phyloP scores from a whole-genome alignment of 2,888 invertebrate genomes.

The Diaperis boleti region DNA sequence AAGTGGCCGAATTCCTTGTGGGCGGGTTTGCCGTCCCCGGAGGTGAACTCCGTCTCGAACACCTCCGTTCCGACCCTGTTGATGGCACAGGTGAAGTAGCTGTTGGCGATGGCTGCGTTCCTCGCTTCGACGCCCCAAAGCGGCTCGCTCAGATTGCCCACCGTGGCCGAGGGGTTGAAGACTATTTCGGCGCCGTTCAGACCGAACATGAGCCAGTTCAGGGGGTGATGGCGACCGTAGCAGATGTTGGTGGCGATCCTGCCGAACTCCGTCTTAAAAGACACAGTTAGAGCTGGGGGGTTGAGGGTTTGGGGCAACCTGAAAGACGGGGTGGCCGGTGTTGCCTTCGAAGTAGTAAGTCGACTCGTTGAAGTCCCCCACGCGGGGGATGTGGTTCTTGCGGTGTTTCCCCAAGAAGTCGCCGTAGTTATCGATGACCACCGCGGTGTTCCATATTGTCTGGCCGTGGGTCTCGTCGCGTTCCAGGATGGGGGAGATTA shows the following conservation, averaged over 20 bases:
- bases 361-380: constrained; percentile 98
- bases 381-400: constrained; percentile 98
- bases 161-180: constrained; percentile 98
- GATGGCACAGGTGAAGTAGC: constrained; percentile 91
- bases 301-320: constrained; percentile 62
- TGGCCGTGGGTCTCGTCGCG: constrained; percentile 85
- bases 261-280: constrained; percentile 86
- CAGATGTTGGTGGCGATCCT: constrained; percentile 96
- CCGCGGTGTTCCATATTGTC: constrained; percentile 94
- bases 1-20: constrained; percentile 90
- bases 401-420: constrained; percentile 91
- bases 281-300: too few relatives aligned
- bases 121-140: constrained; percentile 97
- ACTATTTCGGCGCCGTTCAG: constrained; percentile 98
- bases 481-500: constrained; percentile 95
- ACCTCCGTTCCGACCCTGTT: constrained; percentile 94
- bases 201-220: constrained; percentile 98
- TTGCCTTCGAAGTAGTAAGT: constrained; percentile 95
- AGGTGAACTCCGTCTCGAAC: constrained; percentile 86
- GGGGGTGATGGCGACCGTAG: constrained; percentile 97
- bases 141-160: constrained; percentile 83
- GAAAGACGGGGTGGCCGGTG: constrained; percentile 94
- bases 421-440: constrained; percentile 90
- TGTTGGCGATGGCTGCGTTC: constrained; percentile 95
- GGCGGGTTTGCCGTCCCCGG: constrained; percentile 82